Conservation (phyloP, 2,797 vertebrate genomes). For the Sparidentex hasta region DNA sequence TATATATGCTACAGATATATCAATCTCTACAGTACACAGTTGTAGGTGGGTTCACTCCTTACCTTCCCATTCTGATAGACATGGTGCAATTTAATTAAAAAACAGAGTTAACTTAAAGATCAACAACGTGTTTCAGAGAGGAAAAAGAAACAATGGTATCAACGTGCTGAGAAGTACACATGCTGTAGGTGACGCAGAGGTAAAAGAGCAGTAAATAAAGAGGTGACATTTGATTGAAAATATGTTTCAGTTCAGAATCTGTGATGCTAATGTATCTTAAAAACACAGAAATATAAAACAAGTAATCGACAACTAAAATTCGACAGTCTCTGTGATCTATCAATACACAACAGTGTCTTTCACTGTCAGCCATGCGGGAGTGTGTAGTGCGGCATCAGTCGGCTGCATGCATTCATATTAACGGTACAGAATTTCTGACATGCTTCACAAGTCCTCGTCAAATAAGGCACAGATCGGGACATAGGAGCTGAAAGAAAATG, state of each 20-base stretch:
- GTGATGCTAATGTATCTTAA: neutral
- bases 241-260: slow-evolving; percentile 18
- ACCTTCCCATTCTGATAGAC: slow-evolving; percentile 90
- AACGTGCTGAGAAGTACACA: slow-evolving; percentile 54
- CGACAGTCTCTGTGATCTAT: slow-evolving; percentile 34
- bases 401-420: slow-evolving; percentile 61
- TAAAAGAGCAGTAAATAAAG: slow-evolving; percentile 43
- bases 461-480: slow-evolving; percentile 29
- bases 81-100: slow-evolving; percentile 87
- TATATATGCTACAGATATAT: slow-evolving; percentile 52
- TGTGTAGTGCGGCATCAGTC: slow-evolving; percentile 36
- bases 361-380: slow-evolving; percentile 72
- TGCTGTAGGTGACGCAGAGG: slow-evolving; percentile 51
- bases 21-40: slow-evolving; percentile 65
- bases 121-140: slow-evolving; percentile 71
- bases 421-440: slow-evolving; percentile 50
- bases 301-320: slow-evolving; percentile 12
- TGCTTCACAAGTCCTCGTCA: slow-evolving; percentile 45
- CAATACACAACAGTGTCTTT: slow-evolving; percentile 39
- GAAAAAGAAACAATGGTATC: slow-evolving; percentile 49
- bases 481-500: slow-evolving; percentile 62
- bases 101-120: slow-evolving; percentile 86
- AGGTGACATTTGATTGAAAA: neutral
- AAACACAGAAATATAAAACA: slow-evolving; percentile 13
- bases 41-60: slow-evolving; percentile 75